Conservation (phyloP, 2,113 vertebrate species). For the Psammodynastes pulverulentus region DNA sequence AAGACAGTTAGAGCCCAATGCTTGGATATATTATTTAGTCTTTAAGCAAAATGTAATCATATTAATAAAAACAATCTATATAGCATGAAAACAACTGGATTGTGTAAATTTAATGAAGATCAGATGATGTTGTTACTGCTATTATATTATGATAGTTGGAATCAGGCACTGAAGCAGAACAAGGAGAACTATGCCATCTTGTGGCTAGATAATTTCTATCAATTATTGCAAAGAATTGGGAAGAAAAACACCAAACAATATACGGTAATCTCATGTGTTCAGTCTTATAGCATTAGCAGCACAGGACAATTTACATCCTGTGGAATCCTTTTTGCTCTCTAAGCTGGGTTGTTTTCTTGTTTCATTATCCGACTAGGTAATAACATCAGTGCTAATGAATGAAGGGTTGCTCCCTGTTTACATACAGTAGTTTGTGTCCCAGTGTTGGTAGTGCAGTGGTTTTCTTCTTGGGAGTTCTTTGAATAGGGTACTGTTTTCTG, state of each 20-base stretch:
- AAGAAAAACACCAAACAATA: background rate
- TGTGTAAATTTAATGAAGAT: slow-evolving; percentile 30
- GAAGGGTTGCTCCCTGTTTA: background rate
- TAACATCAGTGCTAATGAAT: background rate
- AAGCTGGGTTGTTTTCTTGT: background rate
- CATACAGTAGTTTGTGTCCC: background rate
- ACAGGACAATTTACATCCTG: background rate
- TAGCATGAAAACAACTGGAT: slow-evolving; percentile 18
- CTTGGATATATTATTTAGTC: background rate
- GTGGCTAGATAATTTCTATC: slow-evolving; percentile 45
- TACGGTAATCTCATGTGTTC: background rate
- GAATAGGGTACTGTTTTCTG: background rate
- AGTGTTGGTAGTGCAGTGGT: background rate
- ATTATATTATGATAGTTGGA: background rate
- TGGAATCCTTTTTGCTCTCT: background rate
- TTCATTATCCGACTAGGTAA: background rate
- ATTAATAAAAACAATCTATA: background rate
- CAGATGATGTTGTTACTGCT: slow-evolving; percentile 9
- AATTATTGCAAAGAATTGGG: background rate
- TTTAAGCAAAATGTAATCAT: slow-evolving; percentile 15
- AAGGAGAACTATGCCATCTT: slow-evolving; percentile 49
- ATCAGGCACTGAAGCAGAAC: background rate
- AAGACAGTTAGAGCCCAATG: background rate
- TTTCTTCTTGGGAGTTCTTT: background rate
- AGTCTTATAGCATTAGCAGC: background rate